A percentile compares a stretch with the other conserved stretches of the same genome.
Evolutionary conservation across 2,797 vertebrate genomes (phyloP).

Genomic region (Microcaecilia unicolor): DNA sequence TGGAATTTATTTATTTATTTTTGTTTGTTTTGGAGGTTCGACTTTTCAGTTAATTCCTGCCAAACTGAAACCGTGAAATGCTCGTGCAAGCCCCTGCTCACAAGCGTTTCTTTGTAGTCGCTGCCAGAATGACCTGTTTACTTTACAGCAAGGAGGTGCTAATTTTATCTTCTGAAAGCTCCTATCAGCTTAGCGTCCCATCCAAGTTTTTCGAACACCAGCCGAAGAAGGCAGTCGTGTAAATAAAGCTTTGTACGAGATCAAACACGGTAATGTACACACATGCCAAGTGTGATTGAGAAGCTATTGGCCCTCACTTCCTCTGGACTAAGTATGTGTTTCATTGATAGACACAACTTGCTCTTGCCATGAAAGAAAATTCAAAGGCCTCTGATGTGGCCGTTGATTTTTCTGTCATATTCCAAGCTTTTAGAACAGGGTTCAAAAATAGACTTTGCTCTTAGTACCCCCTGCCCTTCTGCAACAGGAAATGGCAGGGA

Average conservation of each 20-base stretch:
- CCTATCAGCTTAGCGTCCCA: conserved; percentile 42
- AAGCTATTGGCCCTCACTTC: conserved; percentile 52
- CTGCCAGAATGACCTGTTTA: conserved; percentile 48
- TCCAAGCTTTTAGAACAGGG: conserved; percentile 40
- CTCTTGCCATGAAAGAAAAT: conserved; percentile 38
- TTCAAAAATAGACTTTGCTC: conserved; percentile 56
- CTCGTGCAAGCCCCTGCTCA: too few species aligned
- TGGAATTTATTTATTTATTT: too few species aligned
- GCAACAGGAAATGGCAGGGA: conserved; percentile 59
- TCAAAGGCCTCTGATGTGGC: conserved; percentile 45
- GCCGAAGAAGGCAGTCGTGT: conserved; percentile 51
- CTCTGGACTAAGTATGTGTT: conserved; percentile 38
- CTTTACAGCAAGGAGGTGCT: conserved; percentile 48
- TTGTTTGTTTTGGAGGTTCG: too few species aligned
- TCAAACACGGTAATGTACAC: conserved; percentile 62
- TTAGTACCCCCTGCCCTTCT: conserved; percentile 43
- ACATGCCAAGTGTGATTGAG: conserved; percentile 64
- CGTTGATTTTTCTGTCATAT: conserved; percentile 45
- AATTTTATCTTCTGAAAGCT: conserved; percentile 62
- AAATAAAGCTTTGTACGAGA: conserved; percentile 54
- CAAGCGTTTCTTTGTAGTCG: conserved; percentile 46
- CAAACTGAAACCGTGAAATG: too few species aligned
- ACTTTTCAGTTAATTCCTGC: too few species aligned
- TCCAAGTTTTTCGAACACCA: conserved; percentile 48
- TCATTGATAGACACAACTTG: conserved; percentile 47